Base-by-base conservation (phyloP, 2,888 invertebrate genomes). In the Tholera decimalis region DNA sequence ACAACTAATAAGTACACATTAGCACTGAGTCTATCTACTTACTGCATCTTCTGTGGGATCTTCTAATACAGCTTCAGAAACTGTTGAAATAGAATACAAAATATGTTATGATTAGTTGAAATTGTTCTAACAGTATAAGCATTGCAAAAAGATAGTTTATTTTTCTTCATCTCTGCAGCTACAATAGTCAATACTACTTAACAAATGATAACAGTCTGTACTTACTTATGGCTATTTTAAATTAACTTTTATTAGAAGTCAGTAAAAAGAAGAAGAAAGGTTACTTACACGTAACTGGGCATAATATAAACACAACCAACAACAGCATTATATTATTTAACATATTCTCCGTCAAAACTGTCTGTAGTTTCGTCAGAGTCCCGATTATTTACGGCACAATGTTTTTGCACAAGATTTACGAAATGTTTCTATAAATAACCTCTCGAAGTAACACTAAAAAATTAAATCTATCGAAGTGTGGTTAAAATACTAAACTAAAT, bases 201-300 rank as follows among this genome's bases (percentile, higher is more conserved):
- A 33, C 3, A 33, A 3, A 4, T 5, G 8, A 18, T n/a, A 15
- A 15, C 11, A n/a, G 11, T 39, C 7, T 15, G n/a, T n/a, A n/a
- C n/a, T n/a, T n/a, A n/a, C n/a, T n/a, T n/a, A n/a, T n/a, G n/a
- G n/a, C n/a, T n/a, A n/a, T n/a, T n/a, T n/a, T n/a, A n/a, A n/a
- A n/a, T n/a, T n/a, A n/a, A n/a, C n/a, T n/a, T n/a, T n/a, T n/a
- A n/a, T n/a, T n/a, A n/a, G n/a, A n/a, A n/a, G n/a, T n/a, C n/a
- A n/a, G n/a, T n/a, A n/a, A n/a, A n/a, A n/a, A 33, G n/a, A 9
- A 18, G 3, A 41, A 20, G 13, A 53, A 59, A 53, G 13, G 1
- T 13, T 24, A 76, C 76, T 65, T 74, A 74, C 73, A 50, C 9
- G 37, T 13, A 24, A 54, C 18, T 4, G 59, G 49, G 13, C 22